These are phyloP conservation scores for Nesometra sesokonis DNA, from an alignment of 35 echinoderm and acorn worm species.

Conservation along the genomic window DNA sequence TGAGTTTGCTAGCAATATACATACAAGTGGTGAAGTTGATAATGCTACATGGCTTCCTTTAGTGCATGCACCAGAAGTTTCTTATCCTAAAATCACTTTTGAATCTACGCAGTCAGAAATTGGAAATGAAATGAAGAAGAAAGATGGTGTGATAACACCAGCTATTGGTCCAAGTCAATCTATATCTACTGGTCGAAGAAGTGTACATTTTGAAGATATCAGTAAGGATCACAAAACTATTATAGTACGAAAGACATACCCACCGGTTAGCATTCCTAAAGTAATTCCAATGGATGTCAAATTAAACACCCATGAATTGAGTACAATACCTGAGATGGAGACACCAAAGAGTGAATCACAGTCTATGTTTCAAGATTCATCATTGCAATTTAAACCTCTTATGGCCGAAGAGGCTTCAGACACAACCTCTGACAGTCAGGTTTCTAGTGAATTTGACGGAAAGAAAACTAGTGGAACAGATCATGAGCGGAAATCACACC, in stretches of 20 bases:
- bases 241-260: not conserved
- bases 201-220: not conserved
- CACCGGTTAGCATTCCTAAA: not conserved
- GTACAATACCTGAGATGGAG: slow-evolving; percentile 82
- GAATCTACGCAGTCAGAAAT: not conserved
- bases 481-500: too few relatives aligned
- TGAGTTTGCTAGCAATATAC: not conserved
- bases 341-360: slow-evolving; percentile 33
- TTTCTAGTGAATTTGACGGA: not conserved
- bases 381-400: not conserved
- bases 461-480: not conserved
- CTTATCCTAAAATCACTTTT: not conserved
- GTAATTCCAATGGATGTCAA: not conserved
- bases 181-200: not conserved
- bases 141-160: not conserved
- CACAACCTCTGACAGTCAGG: not conserved
- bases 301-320: slow-evolving; percentile 69
- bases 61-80: not conserved
- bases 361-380: not conserved
- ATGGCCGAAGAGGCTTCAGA: not conserved
- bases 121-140: not conserved
- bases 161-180: not conserved
- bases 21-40: too few relatives aligned
- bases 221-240: not conserved
- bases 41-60: not conserved